These are phyloP conservation scores for Aplodontia rufa DNA, from an alignment of 2,113 vertebrate species.

Conservation along the genomic window DNA sequence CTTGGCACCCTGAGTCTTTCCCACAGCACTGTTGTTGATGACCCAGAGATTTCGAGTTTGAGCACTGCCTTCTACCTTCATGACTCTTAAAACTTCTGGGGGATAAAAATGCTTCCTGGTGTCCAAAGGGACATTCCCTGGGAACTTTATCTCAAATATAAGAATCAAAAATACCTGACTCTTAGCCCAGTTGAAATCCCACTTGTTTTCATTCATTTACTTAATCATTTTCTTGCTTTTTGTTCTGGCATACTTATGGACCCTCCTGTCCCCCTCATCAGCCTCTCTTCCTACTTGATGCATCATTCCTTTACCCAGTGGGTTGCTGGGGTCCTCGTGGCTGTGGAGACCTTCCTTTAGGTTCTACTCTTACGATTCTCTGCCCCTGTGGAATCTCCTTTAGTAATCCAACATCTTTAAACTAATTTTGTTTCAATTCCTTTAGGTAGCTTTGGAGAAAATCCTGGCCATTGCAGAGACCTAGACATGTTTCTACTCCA, in stretches of 20 bases:
- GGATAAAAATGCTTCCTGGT: neutral
- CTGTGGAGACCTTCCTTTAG: neutral
- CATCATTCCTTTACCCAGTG: neutral
- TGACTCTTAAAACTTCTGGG: neutral
- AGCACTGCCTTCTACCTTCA: neutral
- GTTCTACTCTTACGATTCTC: neutral
- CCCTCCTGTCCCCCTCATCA: neutral
- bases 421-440: slow-evolving; percentile 57
- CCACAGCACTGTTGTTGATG: neutral
- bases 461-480: neutral
- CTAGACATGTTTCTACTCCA: neutral
- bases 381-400: neutral
- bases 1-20: neutral
- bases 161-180: neutral
- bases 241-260: neutral
- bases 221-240: neutral
- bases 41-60: neutral
- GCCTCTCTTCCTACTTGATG: neutral
- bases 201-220: neutral
- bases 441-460: neutral
- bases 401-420: neutral
- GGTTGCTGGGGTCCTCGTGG: neutral
- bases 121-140: neutral
- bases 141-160: neutral
- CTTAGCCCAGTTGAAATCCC: neutral